Evolutionary conservation across 37 sponge, comb jelly and placozoan species (phyloP).

Genomic region (Corticium candelabrum): DNA sequence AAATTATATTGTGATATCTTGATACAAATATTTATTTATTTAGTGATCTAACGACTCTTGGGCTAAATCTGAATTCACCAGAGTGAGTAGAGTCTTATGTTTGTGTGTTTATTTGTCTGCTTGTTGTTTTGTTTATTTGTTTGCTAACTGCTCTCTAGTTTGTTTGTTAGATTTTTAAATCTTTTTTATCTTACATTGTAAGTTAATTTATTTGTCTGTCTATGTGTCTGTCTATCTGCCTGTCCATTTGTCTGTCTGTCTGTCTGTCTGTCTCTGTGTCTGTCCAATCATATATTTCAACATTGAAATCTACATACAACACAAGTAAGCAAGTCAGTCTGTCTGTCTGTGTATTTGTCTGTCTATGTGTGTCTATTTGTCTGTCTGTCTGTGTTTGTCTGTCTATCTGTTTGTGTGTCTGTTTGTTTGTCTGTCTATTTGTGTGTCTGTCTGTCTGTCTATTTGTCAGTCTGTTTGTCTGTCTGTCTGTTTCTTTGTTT

Average conservation of each 20-base stretch:
- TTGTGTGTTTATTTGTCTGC: not conserved
- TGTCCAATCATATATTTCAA: not conserved
- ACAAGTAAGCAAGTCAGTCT: conserved; percentile 51
- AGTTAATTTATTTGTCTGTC: conserved; percentile 39
- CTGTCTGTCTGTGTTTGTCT: not conserved
- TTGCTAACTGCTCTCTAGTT: too few species aligned
- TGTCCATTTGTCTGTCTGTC: not conserved
- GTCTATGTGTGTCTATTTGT: not conserved
- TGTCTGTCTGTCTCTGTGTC: not conserved
- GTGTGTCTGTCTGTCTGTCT: not conserved
- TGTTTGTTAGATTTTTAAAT: too few species aligned
- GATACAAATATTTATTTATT: not conserved
- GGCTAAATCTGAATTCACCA: conserved; percentile 91
- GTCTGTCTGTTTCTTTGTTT: not conserved
- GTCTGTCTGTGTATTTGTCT: not conserved
- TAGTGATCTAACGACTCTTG: conserved; percentile 93
- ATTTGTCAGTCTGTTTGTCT: not conserved
- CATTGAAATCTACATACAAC: conserved; percentile 71
- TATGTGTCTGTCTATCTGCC: not conserved
- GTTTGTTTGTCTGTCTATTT: not conserved
- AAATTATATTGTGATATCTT: not conserved
- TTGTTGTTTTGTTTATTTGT: not conserved
- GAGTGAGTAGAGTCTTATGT: conserved; percentile 58
- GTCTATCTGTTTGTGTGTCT: not conserved
- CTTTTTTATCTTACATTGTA: too few species aligned